These are phyloP conservation scores for Pimephales promelas DNA, from an alignment of 2,113 vertebrate genomes.

Conservation along the genomic window DNA sequence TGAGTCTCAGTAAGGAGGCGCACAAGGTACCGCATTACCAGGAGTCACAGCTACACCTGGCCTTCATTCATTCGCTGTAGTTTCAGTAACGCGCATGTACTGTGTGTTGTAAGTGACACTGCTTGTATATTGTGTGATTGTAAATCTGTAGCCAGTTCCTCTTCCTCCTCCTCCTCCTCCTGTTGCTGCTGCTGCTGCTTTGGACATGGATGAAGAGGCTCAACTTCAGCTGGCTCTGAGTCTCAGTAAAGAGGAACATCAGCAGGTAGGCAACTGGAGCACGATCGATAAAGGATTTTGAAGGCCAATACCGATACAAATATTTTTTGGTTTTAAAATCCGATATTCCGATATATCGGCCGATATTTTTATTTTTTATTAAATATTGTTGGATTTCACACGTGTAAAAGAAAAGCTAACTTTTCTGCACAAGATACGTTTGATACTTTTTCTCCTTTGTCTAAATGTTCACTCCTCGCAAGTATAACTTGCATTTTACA, in stretches of 20 bases:
- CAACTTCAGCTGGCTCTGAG: slow-evolving; percentile 76
- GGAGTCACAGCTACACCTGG: slow-evolving; percentile 17
- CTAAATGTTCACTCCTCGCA: no score
- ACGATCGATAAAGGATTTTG: no score
- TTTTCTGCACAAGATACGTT: no score
- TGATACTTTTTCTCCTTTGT: no score
- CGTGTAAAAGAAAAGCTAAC: no score
- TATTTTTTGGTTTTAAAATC: no score
- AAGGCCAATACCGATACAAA: no score
- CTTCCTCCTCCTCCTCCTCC: slow-evolving; percentile 18
- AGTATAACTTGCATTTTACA: no score
- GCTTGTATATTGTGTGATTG: background rate
- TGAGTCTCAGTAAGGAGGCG: slow-evolving; percentile 89
- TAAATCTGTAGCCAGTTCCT: slow-evolving; percentile 29
- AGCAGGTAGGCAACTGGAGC: slow-evolving; percentile 65
- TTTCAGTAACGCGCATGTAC: background rate
- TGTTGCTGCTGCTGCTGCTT: background rate
- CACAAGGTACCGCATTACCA: slow-evolving; percentile 82
- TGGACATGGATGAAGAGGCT: slow-evolving; percentile 75
- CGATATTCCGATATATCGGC: no score
- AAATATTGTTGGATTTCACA: no score
- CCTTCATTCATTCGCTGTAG: background rate
- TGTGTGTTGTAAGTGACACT: slow-evolving; percentile 28
- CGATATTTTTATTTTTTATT: no score
- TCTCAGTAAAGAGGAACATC: slow-evolving; percentile 78